Percentiles rank a stretch among this genome's conserved stretches.
Conservation (phyloP, 2,113 vertebrate genomes). For the Bos javanicus region DNA sequence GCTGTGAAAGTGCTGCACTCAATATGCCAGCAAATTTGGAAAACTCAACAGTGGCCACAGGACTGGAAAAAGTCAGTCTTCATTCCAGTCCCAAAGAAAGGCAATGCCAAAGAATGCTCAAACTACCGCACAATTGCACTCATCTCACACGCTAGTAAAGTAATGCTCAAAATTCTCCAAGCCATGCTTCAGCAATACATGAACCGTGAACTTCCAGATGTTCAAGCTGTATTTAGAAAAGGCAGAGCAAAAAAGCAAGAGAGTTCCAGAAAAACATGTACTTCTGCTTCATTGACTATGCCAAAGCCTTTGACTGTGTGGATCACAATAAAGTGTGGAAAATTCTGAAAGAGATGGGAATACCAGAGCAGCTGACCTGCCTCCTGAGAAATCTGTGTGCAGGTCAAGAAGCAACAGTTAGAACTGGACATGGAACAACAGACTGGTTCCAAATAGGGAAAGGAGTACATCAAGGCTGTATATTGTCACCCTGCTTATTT, state of each 20-base stretch:
- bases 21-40: neutral
- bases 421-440: too few species aligned
- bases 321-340: neutral
- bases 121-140: fast-evolving
- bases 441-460: too few species aligned
- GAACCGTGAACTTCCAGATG: neutral
- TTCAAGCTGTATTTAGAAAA: neutral
- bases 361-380: too few species aligned
- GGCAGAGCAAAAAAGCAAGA: neutral
- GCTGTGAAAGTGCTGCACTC: neutral
- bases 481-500: neutral
- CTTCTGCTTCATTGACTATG: neutral
- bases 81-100: neutral
- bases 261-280: neutral
- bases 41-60: neutral
- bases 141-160: neutral
- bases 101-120: neutral
- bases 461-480: neutral
- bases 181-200: neutral
- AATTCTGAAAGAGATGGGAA: too few species aligned
- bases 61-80: neutral
- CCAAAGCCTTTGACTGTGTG: neutral
- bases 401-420: too few species aligned
- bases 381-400: too few species aligned
- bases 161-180: neutral